Evolutionary conservation across 2,113 vertebrate species (phyloP).

Genomic region (Machaerirhynchus nigripectus): DNA sequence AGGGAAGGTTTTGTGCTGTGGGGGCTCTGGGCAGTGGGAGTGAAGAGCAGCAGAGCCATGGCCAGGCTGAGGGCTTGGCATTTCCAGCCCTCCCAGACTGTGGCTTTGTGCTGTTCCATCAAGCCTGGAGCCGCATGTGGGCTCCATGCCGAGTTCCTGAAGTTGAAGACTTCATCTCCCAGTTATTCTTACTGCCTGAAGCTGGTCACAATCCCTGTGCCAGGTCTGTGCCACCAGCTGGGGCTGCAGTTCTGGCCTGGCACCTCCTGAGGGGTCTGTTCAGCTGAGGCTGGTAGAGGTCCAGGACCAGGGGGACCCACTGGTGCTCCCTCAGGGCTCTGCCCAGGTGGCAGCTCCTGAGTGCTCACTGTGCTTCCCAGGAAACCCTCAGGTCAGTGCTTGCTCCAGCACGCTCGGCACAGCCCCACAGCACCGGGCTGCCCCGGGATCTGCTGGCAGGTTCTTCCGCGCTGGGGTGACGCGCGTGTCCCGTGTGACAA

Average conservation of each 20-base stretch:
- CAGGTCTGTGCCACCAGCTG: neutral
- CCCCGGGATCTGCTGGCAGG: neutral
- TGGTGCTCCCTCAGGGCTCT: neutral
- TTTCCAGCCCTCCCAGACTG: neutral
- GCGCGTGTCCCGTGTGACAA: fast-evolving
- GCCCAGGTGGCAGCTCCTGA: neutral
- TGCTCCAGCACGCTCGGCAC: fast-evolving
- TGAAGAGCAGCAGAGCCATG: neutral
- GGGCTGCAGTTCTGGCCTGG: neutral
- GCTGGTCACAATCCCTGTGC: fast-evolving
- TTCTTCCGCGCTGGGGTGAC: fast-evolving
- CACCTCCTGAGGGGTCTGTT: neutral
- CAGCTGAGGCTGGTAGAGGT: neutral
- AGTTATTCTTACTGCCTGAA: neutral
- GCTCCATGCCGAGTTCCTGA: fast-evolving
- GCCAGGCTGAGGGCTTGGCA: fast-evolving
- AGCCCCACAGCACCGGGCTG: neutral
- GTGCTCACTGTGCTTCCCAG: neutral
- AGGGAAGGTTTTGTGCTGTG: neutral
- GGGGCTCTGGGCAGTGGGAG: neutral
- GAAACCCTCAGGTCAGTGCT: neutral
- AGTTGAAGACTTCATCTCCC: neutral
- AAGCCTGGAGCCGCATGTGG: fast-evolving
- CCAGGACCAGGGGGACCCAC: too few relatives aligned
- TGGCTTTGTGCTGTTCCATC: fast-evolving